Evolutionary conservation across 2,888 invertebrate species (phyloP), one percentile per base, ranked within the genome.

Genomic region (Xanthia icteritia): DNA sequence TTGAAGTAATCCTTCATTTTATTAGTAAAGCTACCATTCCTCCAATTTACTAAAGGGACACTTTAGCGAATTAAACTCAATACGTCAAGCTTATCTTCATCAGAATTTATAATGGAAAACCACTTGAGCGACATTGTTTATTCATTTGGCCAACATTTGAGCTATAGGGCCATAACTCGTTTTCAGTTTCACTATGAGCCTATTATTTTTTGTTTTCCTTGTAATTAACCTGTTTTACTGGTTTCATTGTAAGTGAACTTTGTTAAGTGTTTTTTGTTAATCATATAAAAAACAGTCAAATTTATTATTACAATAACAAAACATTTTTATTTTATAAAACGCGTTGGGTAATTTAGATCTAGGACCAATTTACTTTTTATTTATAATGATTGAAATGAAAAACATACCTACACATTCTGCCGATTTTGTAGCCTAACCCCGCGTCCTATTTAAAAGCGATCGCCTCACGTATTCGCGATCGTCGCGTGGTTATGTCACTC

Each of bases 191-290:
- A 45, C 13, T 20, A 31, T 2, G 23, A 20, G 15, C 27, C 36
- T n/a, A 63, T 80, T 72, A 31, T 23, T 77, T 63, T 56, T 56
- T 31, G 39, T 63, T n/a, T 72, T 20, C 39, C 23, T 71, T 71
- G 17, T 56, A 56, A 63, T 31, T 31, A 64, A 72, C 48, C 56
- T 51, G 56, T 65, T 58, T 9, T 42, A 58, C 27, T 39, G 20
- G 51, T 81, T 77, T 73, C n/a, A 20, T 23, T 31, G 48, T 70
- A 13, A 8, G 31, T 42, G 23, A 17, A 23, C 13, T 42, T 23
- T n/a, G 13, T 17, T 15, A 15, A n/a, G 0, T 36, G 17, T 51
- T 36, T 73, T 23, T 51, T 51, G 51, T 51, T 20, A 15, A 11
- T 20, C 4, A 6, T 15, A n/a, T 9, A 51, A 61, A 31, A 48